A percentile compares a stretch with the other conserved stretches of the same genome.
These are phyloP conservation scores for Neoaliturus tenellus DNA, from an alignment of 2,888 invertebrate genomes.

Conservation along the genomic window DNA sequence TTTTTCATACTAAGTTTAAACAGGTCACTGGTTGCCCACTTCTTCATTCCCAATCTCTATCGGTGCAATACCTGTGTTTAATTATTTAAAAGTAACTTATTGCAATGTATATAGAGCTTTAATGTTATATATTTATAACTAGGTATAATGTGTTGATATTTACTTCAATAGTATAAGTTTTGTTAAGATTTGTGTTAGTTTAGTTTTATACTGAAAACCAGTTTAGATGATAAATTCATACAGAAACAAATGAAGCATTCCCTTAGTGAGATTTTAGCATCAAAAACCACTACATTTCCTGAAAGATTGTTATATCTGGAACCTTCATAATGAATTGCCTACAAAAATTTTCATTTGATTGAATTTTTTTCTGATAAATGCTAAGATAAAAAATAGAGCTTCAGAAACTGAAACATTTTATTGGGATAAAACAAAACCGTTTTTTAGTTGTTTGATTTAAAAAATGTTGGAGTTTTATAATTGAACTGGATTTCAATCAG, in stretches of 20 bases:
- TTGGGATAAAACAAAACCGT: neutral
- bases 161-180: neutral
- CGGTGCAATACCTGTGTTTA: slow-evolving; percentile 9
- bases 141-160: neutral
- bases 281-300: no score
- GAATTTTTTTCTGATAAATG: no score
- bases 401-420: neutral
- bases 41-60: neutral
- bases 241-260: no score
- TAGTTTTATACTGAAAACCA: neutral
- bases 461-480: neutral
- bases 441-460: neutral
- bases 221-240: no score
- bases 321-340: no score
- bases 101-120: neutral
- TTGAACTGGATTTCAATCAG: neutral
- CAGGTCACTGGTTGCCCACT: no score
- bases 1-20: neutral
- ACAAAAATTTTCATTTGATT: no score
- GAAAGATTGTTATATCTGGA: no score
- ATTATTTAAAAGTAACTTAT: slow-evolving; percentile 13
- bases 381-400: no score
- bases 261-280: no score
- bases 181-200: neutral
- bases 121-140: neutral